These are phyloP conservation scores for Agrotis ipsilon DNA, from an alignment of 2,888 invertebrate genomes.

Conservation along the genomic window DNA sequence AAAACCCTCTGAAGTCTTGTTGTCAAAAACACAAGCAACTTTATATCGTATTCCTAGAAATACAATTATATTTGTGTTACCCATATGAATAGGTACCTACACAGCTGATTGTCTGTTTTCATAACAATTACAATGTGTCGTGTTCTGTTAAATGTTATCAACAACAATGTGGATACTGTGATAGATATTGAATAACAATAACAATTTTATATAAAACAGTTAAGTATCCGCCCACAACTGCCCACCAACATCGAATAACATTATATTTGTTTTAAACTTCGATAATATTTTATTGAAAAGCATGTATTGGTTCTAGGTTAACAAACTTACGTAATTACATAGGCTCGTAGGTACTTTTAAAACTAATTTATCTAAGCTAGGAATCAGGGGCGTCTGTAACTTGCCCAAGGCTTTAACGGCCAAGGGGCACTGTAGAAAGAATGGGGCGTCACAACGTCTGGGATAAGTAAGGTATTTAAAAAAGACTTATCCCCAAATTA, in stretches of 20 bases:
- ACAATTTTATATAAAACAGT: conserved; percentile 30
- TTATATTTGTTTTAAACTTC: conserved; percentile 20
- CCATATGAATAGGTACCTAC: too few species aligned
- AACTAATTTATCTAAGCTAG: too few species aligned
- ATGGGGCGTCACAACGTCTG: too few species aligned
- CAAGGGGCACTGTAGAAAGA: too few species aligned
- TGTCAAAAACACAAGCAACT: background rate
- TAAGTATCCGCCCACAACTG: conserved; percentile 11
- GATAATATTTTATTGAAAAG: too few species aligned
- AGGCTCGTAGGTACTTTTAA: too few species aligned
- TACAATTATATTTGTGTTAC: background rate
- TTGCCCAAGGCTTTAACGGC: too few species aligned
- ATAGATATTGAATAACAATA: conserved; percentile 18
- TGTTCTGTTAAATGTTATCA: conserved; percentile 48
- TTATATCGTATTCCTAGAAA: background rate
- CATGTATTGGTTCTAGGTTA: too few species aligned
- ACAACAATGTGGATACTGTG: background rate
- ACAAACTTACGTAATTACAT: too few species aligned
- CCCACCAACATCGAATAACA: conserved; percentile 37
- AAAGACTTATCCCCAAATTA: too few species aligned
- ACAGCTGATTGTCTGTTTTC: conserved; percentile 16
- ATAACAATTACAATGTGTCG: conserved; percentile 1
- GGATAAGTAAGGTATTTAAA: too few species aligned
- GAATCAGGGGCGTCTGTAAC: too few species aligned
- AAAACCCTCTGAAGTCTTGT: background rate